These are phyloP conservation scores for Dromiciops gliroides DNA, from an alignment of 2,113 vertebrate species.

Conservation along the genomic window DNA sequence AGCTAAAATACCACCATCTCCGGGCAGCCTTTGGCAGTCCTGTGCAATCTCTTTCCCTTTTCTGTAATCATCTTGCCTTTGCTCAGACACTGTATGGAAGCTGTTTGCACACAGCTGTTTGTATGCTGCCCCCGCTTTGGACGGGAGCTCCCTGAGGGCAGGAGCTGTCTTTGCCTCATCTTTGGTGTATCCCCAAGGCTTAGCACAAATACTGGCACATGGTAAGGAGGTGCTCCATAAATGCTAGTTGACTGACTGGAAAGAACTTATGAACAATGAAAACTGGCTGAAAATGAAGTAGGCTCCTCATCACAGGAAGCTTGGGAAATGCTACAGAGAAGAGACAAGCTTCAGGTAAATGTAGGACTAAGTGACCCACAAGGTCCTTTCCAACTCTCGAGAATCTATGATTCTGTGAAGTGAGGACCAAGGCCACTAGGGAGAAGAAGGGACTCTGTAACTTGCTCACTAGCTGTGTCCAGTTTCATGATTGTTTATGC, in stretches of 20 bases:
- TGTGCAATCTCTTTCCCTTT: neutral
- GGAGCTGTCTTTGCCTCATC: neutral
- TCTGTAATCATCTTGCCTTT: neutral
- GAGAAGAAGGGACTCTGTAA: neutral
- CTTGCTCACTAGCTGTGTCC: neutral
- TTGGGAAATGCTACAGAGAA: neutral
- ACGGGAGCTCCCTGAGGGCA: neutral
- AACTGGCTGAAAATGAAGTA: neutral
- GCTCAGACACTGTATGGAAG: neutral
- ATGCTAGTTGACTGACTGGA: neutral
- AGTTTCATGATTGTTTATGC: neutral
- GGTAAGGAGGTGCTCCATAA: neutral
- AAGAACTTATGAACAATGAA: neutral
- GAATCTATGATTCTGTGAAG: neutral
- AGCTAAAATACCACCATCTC: neutral
- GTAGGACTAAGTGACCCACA: neutral
- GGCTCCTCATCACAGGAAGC: neutral
- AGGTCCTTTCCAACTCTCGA: neutral
- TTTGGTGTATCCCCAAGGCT: neutral
- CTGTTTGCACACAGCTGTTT: neutral
- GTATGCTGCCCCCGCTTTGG: neutral
- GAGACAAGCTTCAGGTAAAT: neutral
- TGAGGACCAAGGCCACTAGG: neutral
- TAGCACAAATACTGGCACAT: neutral
- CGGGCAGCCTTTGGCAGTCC: neutral